Evolutionary conservation across 2,888 invertebrate genomes (phyloP).

Genomic region (Coremacera marginata): DNA sequence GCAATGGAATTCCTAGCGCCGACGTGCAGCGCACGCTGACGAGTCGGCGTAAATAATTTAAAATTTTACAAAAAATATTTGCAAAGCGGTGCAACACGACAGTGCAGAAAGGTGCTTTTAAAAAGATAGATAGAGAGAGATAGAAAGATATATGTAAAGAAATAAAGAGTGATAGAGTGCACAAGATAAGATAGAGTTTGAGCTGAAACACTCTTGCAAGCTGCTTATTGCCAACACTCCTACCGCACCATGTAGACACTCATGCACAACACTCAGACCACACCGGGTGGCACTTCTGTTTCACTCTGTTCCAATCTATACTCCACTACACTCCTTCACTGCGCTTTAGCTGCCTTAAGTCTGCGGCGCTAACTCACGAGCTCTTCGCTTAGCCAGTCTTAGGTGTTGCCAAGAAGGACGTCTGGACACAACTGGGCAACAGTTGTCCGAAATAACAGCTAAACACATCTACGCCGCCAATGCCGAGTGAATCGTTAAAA

Average conservation of each 20-base stretch:
- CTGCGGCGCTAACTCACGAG: neutral
- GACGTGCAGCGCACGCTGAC: constrained; percentile 35
- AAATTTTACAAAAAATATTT: neutral
- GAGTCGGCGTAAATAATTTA: constrained; percentile 26
- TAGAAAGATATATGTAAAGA: neutral
- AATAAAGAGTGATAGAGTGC: neutral
- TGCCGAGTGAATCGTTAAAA: neutral
- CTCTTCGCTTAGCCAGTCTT: neutral
- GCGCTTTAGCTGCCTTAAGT: neutral
- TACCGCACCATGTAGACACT: constrained; percentile 36
- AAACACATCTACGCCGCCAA: neutral
- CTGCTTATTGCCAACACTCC: constrained; percentile 6
- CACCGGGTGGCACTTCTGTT: constrained; percentile 11
- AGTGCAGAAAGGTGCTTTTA: neutral
- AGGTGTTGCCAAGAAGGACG: constrained; percentile 6
- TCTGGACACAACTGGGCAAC: constrained; percentile 28
- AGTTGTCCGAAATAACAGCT: constrained; percentile 10
- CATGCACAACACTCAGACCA: constrained; percentile 30
- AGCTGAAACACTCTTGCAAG: constrained; percentile 5
- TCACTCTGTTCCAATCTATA: neutral
- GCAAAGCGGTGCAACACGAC: neutral
- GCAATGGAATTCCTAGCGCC: constrained; percentile 29
- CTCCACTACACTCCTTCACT: neutral
- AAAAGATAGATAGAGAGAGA: neutral
- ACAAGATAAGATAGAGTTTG: constrained; percentile 8